Conservation (phyloP, 2,113 vertebrate genomes). For the Oenanthe melanoleuca region DNA sequence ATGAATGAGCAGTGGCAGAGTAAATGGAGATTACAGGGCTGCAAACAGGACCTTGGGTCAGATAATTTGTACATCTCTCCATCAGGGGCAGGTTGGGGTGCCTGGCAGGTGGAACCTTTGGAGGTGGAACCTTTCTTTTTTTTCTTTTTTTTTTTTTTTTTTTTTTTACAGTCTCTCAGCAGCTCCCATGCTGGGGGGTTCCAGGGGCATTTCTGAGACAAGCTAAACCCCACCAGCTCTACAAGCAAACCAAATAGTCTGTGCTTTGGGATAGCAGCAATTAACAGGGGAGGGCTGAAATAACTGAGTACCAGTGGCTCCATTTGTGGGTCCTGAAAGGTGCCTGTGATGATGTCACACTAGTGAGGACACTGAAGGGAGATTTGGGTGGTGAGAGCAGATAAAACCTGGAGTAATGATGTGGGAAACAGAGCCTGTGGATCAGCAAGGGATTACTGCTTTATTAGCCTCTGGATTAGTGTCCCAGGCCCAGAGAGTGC, state of each 20-base stretch:
- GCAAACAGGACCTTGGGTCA: background rate
- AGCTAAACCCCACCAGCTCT: background rate
- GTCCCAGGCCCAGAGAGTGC: background rate
- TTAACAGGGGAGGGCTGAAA: slow-evolving; percentile 1
- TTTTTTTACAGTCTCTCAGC: background rate
- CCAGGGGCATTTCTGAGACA: background rate
- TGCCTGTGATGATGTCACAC: rapidly evolving
- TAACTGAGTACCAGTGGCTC: background rate
- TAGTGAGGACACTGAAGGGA: rapidly evolving
- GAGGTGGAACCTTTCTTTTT: background rate
- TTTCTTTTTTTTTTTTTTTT: no score
- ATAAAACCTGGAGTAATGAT: background rate
- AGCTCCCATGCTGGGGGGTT: background rate
- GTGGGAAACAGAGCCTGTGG: background rate
- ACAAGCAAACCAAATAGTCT: background rate
- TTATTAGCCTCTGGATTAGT: slow-evolving; percentile 52
- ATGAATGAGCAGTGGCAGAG: background rate
- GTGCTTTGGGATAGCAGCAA: background rate
- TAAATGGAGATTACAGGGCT: background rate
- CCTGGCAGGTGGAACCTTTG: background rate
- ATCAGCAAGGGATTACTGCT: slow-evolving; percentile 34
- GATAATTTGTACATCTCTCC: background rate
- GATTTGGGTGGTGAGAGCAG: background rate
- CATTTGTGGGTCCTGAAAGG: background rate
- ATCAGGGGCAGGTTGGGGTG: background rate